Base-by-base conservation (phyloP, 2,888 invertebrate species). In the Drosophila ezoana region DNA sequence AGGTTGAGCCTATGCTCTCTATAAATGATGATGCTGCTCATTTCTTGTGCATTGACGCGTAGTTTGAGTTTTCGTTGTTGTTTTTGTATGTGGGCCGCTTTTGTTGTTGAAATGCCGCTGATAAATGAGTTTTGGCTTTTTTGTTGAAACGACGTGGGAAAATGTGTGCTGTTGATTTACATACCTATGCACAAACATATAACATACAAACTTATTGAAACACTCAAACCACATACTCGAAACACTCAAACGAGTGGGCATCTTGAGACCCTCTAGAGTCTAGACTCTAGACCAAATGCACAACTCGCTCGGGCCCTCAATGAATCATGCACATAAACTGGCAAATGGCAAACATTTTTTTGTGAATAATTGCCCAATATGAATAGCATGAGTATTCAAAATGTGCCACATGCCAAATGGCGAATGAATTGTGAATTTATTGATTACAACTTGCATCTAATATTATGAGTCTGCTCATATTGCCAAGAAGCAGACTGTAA, bases 71-170 rank as follows among this genome's bases (percentile, higher is more conserved):
- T 8, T 28, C 28, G 57, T 53, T 63, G 44, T 51, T 38, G 58
- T 45, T 44, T 37, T 33, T 59, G 59, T 79, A 69, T 81, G 73
- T 72, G 74, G 77, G 80, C 67, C 53, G 69, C 56, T 82, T 78
- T 77, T 83, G 76, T 85, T 80, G 81, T 84, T 81, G 74, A 81
- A 81, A 81, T 81, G 76, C 81, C 81, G 81, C 81, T 81, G 81
- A 81, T 81, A 85, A 81, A 81, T 81, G 81, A 85, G 79, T 77
- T 84, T 84, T 81, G 67, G 77, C 56, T 70, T 80, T 80, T 72
- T 74, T 79, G 78, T 83, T 78, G 76, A 84, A 81, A 73, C 76
- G 79, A 81, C 79, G 85, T 81, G 81, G 81, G 81, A 85, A 81
- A 84, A 81, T 81, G 61, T 68, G 51, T 66, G 28, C 28, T 28